phyloP scores from a whole-genome alignment of 2,113 vertebrate genomes.

The Perccottus glenii region DNA sequence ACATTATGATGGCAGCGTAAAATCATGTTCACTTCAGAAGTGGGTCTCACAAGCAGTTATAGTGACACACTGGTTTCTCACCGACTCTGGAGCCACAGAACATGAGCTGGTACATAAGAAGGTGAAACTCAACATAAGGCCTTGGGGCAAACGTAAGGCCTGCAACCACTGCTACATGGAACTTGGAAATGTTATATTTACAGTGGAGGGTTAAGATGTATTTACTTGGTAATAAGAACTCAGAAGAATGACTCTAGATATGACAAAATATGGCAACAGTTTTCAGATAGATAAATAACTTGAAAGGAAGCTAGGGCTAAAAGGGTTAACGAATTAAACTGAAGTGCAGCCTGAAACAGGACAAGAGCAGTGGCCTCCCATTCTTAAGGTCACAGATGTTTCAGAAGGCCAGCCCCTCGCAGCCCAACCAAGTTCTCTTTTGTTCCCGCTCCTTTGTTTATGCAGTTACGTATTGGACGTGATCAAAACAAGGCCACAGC shows the following conservation, averaged over 20 bases:
- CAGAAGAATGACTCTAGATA: background rate
- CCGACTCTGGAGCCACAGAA: background rate
- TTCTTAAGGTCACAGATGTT: slow-evolving; percentile 8
- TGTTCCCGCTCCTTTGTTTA: slow-evolving; percentile 3
- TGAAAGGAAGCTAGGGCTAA: background rate
- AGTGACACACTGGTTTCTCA: slow-evolving; percentile 19
- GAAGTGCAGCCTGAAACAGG: background rate
- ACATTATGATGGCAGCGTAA: slow-evolving; percentile 19
- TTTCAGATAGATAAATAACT: too few species aligned
- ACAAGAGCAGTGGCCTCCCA: background rate
- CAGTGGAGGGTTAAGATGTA: too few species aligned
- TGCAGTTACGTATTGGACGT: background rate
- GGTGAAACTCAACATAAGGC: slow-evolving; percentile 1
- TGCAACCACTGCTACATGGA: background rate
- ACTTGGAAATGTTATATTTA: background rate
- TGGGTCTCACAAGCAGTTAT: slow-evolving; percentile 41
- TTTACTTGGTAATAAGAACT: too few species aligned
- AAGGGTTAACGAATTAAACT: background rate
- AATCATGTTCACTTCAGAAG: slow-evolving; percentile 39
- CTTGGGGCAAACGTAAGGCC: background rate
- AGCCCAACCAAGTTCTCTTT: background rate
- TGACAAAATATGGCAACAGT: background rate
- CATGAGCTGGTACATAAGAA: background rate
- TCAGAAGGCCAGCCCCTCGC: background rate
- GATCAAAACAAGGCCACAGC: background rate